phyloP scores from a whole-genome alignment of 2,113 vertebrate species.

The Neodontobutis hainanensis region DNA sequence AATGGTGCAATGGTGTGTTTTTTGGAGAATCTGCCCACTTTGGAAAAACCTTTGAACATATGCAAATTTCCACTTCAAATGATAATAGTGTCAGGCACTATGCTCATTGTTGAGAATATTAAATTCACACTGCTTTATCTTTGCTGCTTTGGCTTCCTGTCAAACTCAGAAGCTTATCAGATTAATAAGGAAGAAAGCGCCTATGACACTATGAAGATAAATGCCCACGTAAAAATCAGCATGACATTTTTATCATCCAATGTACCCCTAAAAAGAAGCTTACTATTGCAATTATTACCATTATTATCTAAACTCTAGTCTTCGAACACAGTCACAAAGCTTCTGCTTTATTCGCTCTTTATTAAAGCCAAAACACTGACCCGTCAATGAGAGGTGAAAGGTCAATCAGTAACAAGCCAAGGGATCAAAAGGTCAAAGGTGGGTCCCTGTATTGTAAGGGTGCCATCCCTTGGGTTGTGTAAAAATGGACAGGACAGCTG shows the following conservation, averaged over 20 bases:
- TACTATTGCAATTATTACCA: background rate
- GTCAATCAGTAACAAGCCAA: conserved; percentile 59
- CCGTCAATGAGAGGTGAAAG: conserved; percentile 47
- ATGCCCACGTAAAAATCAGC: too few species aligned
- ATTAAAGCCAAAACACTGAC: conserved; percentile 33
- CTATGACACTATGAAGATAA: too few species aligned
- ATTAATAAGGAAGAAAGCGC: too few species aligned
- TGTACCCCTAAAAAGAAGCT: background rate
- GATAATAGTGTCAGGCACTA: background rate
- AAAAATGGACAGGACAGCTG: conserved; percentile 63
- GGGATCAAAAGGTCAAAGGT: conserved; percentile 61
- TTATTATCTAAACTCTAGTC: background rate
- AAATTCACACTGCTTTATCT: conserved; percentile 1
- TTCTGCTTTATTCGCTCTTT: background rate
- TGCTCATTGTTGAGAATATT: background rate
- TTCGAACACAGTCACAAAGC: background rate
- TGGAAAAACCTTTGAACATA: conserved; percentile 6
- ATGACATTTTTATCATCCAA: too few species aligned
- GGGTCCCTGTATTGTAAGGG: conserved; percentile 56
- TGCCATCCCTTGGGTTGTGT: conserved; percentile 60
- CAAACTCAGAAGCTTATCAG: background rate
- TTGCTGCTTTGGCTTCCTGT: background rate
- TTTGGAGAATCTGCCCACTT: background rate
- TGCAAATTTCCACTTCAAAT: conserved; percentile 4
- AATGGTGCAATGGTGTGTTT: background rate